Evolutionary conservation across 2,888 invertebrate genomes (phyloP).

Genomic region (Athrips mouffetella): DNA sequence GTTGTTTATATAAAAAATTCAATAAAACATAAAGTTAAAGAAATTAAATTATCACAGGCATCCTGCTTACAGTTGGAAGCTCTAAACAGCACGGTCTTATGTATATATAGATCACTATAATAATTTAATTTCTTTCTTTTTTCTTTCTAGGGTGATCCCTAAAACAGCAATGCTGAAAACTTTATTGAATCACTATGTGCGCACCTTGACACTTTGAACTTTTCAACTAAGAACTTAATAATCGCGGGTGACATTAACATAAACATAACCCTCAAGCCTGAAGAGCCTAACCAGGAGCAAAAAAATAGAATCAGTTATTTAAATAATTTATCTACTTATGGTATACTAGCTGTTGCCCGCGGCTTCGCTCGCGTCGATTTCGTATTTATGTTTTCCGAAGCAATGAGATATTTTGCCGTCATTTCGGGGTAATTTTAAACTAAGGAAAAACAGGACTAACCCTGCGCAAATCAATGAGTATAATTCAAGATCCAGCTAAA

Average conservation of each 20-base stretch:
- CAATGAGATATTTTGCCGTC: too few relatives aligned
- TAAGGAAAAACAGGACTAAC: too few relatives aligned
- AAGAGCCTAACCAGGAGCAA: background rate
- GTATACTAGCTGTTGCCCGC: too few relatives aligned
- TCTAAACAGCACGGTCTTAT: background rate
- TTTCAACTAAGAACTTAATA: background rate
- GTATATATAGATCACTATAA: slow-evolving; percentile 3
- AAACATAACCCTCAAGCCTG: background rate
- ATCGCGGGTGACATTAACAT: too few relatives aligned
- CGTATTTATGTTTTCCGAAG: too few relatives aligned
- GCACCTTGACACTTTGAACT: background rate
- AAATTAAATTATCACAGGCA: background rate
- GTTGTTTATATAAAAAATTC: too few relatives aligned
- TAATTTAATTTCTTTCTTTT: too few relatives aligned
- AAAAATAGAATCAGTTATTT: background rate
- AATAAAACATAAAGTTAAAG: background rate
- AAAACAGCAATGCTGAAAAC: background rate
- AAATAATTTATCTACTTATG: background rate
- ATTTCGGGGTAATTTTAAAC: too few relatives aligned
- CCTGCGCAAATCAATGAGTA: too few relatives aligned
- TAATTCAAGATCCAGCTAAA: too few relatives aligned
- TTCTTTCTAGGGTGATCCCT: too few relatives aligned
- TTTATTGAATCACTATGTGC: background rate
- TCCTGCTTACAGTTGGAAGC: background rate
- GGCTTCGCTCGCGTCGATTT: too few relatives aligned